Evolutionary conservation across 2,888 invertebrate genomes (phyloP).

Genomic region (Aspidiotus destructor): DNA sequence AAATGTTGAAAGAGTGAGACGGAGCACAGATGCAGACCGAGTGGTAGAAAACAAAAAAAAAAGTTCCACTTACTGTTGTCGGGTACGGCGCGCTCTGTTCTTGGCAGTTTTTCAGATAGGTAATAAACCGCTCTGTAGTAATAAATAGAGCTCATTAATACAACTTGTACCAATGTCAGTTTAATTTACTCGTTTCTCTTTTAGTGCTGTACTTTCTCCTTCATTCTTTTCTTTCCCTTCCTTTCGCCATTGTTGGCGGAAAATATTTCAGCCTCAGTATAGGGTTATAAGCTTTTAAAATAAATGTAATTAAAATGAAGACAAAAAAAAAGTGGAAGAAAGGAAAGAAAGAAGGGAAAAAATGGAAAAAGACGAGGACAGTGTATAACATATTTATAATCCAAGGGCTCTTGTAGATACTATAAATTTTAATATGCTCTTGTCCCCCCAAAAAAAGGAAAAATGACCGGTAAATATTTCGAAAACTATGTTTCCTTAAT

Average conservation of each 20-base stretch:
- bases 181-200: not conserved
- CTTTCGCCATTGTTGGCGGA: not conserved
- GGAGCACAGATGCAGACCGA: not conserved
- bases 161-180: slow-evolving; percentile 4
- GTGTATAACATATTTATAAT: too few relatives aligned
- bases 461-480: not conserved
- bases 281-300: not conserved
- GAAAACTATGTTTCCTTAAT: too few relatives aligned
- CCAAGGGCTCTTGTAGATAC: too few relatives aligned
- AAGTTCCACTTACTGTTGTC: slow-evolving; percentile 4
- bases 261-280: not conserved
- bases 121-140: slow-evolving; percentile 1
- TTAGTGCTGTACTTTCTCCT: not conserved
- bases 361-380: not conserved
- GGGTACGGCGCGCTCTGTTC: slow-evolving; percentile 4
- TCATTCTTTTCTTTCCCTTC: slow-evolving; percentile 2
- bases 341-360: slow-evolving; percentile 6
- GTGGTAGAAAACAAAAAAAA: not conserved
- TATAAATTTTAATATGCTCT: too few relatives aligned
- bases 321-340: not conserved
- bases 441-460: not conserved
- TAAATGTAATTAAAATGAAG: slow-evolving; percentile 2
- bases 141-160: slow-evolving; percentile 7
- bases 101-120: slow-evolving; percentile 4
- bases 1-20: not conserved